Evolutionary conservation across 1,140 invertebrate genomes (phyloP).

Genomic region (Matsumurasca onukii): DNA sequence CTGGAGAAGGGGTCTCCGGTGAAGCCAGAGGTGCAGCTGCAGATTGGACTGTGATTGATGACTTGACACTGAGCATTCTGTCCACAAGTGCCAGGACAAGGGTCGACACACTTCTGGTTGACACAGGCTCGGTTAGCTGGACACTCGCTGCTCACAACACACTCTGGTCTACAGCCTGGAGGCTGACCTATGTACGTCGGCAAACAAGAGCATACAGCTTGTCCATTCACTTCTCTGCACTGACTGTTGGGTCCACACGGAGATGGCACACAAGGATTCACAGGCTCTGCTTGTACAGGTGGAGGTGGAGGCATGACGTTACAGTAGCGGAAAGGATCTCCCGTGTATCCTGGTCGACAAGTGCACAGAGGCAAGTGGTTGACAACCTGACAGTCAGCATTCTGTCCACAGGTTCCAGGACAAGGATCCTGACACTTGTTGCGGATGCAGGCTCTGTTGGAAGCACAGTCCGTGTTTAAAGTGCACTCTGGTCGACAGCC

Average conservation of each 20-base stretch:
- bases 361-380: conserved; percentile 71
- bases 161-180: conserved; percentile 56
- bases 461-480: conserved; percentile 68
- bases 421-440: conserved; percentile 74
- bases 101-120: conserved; percentile 58
- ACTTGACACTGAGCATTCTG: conserved; percentile 52
- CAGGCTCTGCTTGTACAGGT: conserved; percentile 44
- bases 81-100: conserved; percentile 60
- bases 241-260: conserved; percentile 60
- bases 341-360: conserved; percentile 66
- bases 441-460: conserved; percentile 68
- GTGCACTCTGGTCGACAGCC: conserved; percentile 72
- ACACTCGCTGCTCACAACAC: conserved; percentile 58
- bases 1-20: conserved; percentile 42
- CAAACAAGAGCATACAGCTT: conserved; percentile 58
- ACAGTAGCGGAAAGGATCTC: conserved; percentile 70
- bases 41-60: conserved; percentile 51
- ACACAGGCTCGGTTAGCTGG: conserved; percentile 54
- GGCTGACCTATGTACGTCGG: conserved; percentile 55
- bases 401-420: conserved; percentile 63
- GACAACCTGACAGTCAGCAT: conserved; percentile 68
- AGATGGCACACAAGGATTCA: conserved; percentile 51
- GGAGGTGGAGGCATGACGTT: conserved; percentile 49
- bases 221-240: conserved; percentile 53
- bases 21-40: conserved; percentile 48